These are phyloP conservation scores for Engystomops pustulosus DNA, from an alignment of 2,113 vertebrate species.

Conservation along the genomic window DNA sequence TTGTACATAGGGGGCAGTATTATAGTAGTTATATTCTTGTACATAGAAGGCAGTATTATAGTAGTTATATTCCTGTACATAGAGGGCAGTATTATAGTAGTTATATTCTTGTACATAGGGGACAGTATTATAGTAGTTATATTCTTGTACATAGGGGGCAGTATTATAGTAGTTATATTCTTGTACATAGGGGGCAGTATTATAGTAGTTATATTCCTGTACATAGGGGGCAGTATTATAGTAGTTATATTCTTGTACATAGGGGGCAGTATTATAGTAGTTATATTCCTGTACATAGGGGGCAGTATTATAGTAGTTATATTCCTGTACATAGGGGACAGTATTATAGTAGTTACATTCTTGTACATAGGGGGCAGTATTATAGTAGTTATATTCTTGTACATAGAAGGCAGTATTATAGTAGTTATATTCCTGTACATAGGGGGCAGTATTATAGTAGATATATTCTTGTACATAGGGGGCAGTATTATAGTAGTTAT, in stretches of 20 bases:
- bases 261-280: not conserved
- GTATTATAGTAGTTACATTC: slow-evolving; percentile 2
- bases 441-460: not conserved
- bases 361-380: not conserved
- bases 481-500: not conserved
- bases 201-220: slow-evolving; percentile 4
- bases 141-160: not conserved
- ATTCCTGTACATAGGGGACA: not conserved
- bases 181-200: not conserved
- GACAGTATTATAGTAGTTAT: too few relatives aligned
- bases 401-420: not conserved
- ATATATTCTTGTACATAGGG: too few relatives aligned
- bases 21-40: too few relatives aligned
- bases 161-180: slow-evolving; percentile 1
- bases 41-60: too few relatives aligned
- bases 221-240: not conserved
- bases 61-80: too few relatives aligned
- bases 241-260: slow-evolving; percentile 10
- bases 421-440: not conserved
- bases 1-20: too few relatives aligned
- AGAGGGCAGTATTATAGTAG: not conserved
- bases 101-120: not conserved
- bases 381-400: not conserved
- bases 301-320: slow-evolving; percentile 9
- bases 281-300: not conserved